Percentiles rank a stretch among this genome's conserved stretches.
These are phyloP conservation scores for Drosophila malerkotliana DNA, from an alignment of 1,140 invertebrate species.

Conservation along the genomic window DNA sequence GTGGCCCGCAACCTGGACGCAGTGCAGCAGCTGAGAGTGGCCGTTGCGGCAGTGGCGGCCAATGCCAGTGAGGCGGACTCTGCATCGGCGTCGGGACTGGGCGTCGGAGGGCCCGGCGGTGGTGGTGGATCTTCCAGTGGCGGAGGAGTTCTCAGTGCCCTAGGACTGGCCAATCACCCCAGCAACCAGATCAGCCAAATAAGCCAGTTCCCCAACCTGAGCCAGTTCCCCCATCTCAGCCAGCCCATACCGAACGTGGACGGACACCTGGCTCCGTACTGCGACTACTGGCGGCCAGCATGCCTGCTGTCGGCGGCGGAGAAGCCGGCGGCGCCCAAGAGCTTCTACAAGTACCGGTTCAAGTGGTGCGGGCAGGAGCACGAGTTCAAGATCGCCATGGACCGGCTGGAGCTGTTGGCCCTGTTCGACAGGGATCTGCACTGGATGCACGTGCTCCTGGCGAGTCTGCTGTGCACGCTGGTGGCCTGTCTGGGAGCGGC, in stretches of 20 bases:
- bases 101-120: not conserved
- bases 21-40: conserved; percentile 61
- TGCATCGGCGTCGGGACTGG: not conserved
- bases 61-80: conserved; percentile 15
- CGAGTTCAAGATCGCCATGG: conserved; percentile 92
- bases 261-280: conserved; percentile 72
- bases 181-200: conserved; percentile 45
- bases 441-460: conserved; percentile 92
- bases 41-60: conserved; percentile 31
- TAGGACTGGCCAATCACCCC: conserved; percentile 21
- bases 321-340: conserved; percentile 86
- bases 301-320: conserved; percentile 72
- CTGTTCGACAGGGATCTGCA: conserved; percentile 96
- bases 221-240: conserved; percentile 47
- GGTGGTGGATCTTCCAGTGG: not conserved
- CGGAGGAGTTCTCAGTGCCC: conserved; percentile 25
- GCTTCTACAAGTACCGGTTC: conserved; percentile 94
- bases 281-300: conserved; percentile 77
- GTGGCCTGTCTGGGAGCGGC: conserved; percentile 94
- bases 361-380: conserved; percentile 86
- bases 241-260: conserved; percentile 77
- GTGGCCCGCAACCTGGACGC: conserved; percentile 51
- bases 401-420: conserved; percentile 95
- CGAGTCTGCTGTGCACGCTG: conserved; percentile 92
- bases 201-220: conserved; percentile 42